Percentiles rank a stretch among this genome's conserved stretches.
Conservation (phyloP, 2,113 vertebrate species). For the Neofelis nebulosa region DNA sequence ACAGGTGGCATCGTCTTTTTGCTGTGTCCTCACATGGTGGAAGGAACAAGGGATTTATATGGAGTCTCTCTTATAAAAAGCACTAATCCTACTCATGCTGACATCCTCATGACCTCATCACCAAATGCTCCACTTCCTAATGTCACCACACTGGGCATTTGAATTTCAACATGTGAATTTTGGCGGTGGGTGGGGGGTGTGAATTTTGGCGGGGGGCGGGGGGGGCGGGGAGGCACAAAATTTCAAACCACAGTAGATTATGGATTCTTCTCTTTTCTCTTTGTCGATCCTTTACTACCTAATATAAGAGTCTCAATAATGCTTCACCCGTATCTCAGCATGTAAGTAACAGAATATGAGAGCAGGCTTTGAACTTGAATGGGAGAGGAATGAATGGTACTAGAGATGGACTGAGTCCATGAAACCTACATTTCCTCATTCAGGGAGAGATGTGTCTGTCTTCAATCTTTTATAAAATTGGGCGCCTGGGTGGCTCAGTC, state of each 20-base stretch:
- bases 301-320: background rate
- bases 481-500: too few species aligned
- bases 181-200: too few species aligned
- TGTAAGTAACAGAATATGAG: background rate
- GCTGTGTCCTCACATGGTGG: background rate
- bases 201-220: too few species aligned
- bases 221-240: background rate
- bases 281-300: background rate
- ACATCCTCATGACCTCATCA: background rate
- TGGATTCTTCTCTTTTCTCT: background rate
- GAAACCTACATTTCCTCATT: background rate
- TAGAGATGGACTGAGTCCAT: background rate
- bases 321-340: background rate
- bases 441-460: background rate
- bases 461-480: background rate
- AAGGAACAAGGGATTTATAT: background rate
- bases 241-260: background rate
- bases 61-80: background rate
- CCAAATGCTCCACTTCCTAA: background rate
- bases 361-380: background rate
- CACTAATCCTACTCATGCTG: background rate
- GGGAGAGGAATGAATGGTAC: background rate
- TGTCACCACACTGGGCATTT: background rate
- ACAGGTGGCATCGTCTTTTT: background rate
- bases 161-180: background rate